phyloP scores from a whole-genome alignment of 2,888 invertebrate genomes.

The Actias luna region DNA sequence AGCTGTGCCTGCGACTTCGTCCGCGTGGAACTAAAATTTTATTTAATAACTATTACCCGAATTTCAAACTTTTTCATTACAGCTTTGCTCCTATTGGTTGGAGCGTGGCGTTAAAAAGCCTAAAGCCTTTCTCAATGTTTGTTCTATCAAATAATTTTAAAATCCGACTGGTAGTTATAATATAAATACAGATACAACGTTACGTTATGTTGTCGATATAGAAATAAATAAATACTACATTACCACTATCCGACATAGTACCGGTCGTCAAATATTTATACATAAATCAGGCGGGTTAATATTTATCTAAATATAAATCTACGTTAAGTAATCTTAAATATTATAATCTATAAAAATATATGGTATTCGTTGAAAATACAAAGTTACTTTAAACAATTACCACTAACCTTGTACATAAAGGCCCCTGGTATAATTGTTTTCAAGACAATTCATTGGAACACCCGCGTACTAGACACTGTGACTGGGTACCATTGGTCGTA shows the following conservation, averaged over 20 bases:
- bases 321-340: not conserved
- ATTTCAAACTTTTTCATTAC: no score
- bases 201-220: no score
- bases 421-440: not conserved
- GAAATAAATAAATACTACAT: not conserved
- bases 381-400: not conserved
- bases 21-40: no score
- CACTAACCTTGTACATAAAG: not conserved
- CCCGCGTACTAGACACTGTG: not conserved
- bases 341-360: conserved; percentile 5
- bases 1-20: no score
- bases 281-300: not conserved
- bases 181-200: no score
- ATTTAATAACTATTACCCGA: no score
- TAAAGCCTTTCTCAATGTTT: no score
- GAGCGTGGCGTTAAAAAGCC: no score
- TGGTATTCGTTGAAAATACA: not conserved
- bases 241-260: not conserved
- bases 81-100: no score
- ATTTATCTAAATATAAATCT: not conserved
- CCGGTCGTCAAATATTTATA: not conserved
- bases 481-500: not conserved
- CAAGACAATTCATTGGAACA: not conserved
- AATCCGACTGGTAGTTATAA: no score
- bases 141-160: no score